A percentile compares a stretch with the other conserved stretches of the same genome.
Evolutionary conservation across 2,888 invertebrate genomes (phyloP).

Genomic region (Watsonalla binaria): DNA sequence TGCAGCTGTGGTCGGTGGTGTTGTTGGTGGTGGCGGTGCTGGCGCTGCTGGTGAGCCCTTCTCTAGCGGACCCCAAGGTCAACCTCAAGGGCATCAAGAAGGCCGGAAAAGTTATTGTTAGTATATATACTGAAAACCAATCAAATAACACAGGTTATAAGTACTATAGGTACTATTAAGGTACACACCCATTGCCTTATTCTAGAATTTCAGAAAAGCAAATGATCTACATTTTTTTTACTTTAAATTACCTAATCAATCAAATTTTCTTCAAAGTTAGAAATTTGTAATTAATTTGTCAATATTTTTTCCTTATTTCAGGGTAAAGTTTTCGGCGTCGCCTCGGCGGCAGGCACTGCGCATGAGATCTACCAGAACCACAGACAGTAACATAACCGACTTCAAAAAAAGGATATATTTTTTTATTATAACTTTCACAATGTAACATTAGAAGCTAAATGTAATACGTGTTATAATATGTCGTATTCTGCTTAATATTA

Average conservation of each 20-base stretch:
- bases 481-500: too few species aligned
- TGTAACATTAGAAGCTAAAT: too few species aligned
- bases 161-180: too few species aligned
- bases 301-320: background rate
- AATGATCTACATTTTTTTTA: too few species aligned
- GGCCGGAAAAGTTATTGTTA: constrained; percentile 23
- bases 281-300: too few species aligned
- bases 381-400: background rate
- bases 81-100: constrained; percentile 16
- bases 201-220: too few species aligned
- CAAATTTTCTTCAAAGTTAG: too few species aligned
- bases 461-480: too few species aligned
- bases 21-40: constrained; percentile 22
- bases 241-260: too few species aligned
- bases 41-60: constrained; percentile 21
- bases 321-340: background rate
- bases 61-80: constrained; percentile 21
- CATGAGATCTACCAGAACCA: background rate
- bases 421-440: too few species aligned
- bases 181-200: too few species aligned
- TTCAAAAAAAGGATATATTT: too few species aligned
- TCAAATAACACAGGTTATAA: background rate
- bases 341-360: background rate
- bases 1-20: constrained; percentile 26
- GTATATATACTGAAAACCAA: constrained; percentile 9